phyloP scores from a whole-genome alignment of 1,140 invertebrate species.

The Drosophila eugracilis region DNA sequence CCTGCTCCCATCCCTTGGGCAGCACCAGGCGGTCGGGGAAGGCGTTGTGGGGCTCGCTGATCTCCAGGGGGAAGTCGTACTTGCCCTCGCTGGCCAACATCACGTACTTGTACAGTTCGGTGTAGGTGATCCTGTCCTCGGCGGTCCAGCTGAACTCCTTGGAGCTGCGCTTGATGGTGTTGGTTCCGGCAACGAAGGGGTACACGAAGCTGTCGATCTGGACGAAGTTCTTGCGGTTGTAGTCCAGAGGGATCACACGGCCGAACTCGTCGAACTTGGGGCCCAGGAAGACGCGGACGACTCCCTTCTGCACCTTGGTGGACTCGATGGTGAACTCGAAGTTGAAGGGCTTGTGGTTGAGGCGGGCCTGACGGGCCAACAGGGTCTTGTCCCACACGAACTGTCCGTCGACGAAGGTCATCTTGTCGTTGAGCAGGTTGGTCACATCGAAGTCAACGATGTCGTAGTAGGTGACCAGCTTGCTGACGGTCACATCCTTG shows the following conservation, averaged over 20 bases:
- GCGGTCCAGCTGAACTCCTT: slow-evolving; percentile 88
- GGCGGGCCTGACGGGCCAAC: slow-evolving; percentile 84
- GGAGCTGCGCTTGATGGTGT: slow-evolving; percentile 88
- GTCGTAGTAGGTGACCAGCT: slow-evolving; percentile 90
- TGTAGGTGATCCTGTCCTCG: slow-evolving; percentile 88
- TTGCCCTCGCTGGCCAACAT: slow-evolving; percentile 85
- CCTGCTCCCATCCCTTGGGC: slow-evolving; percentile 87
- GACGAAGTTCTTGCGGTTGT: slow-evolving; percentile 88
- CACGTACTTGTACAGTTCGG: slow-evolving; percentile 87
- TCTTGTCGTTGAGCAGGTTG: slow-evolving; percentile 87
- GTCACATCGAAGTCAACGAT: slow-evolving; percentile 89
- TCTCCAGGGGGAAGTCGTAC: slow-evolving; percentile 85
- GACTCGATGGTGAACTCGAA: slow-evolving; percentile 86
- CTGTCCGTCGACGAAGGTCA: slow-evolving; percentile 74
- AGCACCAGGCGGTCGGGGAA: slow-evolving; percentile 87
- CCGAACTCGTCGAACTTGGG: slow-evolving; percentile 87
- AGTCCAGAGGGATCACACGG: slow-evolving; percentile 86
- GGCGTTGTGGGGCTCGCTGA: slow-evolving; percentile 86
- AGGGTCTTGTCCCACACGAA: slow-evolving; percentile 77
- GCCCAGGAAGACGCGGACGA: slow-evolving; percentile 87
- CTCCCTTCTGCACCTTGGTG: slow-evolving; percentile 85
- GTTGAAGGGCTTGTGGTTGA: slow-evolving; percentile 89
- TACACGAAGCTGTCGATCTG: slow-evolving; percentile 89
- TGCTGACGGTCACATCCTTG: slow-evolving; percentile 87
- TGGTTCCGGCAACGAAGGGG: slow-evolving; percentile 88